Evolutionary conservation across 2,113 vertebrate species (phyloP).

Genomic region (Varanus komodoensis): DNA sequence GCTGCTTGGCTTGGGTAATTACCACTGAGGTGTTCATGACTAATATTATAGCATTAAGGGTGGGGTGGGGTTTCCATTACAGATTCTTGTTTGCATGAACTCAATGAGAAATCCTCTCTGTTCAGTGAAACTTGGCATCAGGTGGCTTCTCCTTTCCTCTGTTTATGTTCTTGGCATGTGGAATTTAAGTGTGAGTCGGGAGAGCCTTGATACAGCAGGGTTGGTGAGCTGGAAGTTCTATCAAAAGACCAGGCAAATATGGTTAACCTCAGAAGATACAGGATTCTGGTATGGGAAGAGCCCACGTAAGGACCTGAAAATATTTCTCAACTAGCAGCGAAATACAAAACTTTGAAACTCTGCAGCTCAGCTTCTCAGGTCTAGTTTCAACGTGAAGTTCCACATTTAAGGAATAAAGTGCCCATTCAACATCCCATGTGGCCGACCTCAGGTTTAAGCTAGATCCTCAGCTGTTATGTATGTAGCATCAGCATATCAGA

Average conservation of each 20-base stretch:
- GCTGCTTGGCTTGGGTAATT: constrained; percentile 70
- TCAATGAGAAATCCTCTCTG: constrained; percentile 60
- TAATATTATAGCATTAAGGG: constrained; percentile 72
- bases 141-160: constrained; percentile 14
- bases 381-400: not conserved
- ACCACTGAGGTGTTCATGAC: constrained; percentile 64
- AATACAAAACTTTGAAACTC: not conserved
- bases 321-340: not conserved
- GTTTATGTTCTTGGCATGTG: constrained; percentile 1
- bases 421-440: not conserved
- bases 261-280: not conserved
- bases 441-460: not conserved
- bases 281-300: not conserved
- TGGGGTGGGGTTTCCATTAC: constrained; percentile 70
- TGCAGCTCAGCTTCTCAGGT: not conserved
- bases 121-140: constrained; percentile 54
- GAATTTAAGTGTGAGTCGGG: not conserved
- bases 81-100: constrained; percentile 53
- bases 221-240: not conserved
- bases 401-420: not conserved
- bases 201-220: not conserved
- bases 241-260: not conserved
- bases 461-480: not conserved
- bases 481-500: not conserved
- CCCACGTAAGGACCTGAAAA: not conserved